Conservation (phyloP, 2,113 vertebrate species). For the Macquaria australasica region DNA sequence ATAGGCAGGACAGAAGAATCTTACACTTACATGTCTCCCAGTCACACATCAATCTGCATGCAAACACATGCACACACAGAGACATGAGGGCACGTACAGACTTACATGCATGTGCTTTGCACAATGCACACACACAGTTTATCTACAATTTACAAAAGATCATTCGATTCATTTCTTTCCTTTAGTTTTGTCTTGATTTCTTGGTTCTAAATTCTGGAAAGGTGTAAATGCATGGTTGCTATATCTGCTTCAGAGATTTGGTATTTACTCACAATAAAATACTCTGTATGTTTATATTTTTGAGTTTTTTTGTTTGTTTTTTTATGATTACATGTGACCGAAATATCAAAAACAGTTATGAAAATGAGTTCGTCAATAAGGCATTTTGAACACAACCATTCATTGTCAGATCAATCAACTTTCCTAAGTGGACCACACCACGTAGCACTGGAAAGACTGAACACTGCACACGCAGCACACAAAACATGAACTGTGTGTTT, state of each 20-base stretch:
- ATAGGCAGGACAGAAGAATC: conserved; percentile 19
- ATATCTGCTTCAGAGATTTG: conserved; percentile 21
- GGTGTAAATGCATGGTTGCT: conserved; percentile 4
- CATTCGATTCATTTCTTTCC: conserved; percentile 5
- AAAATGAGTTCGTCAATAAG: conserved; percentile 67
- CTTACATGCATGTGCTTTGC: conserved; percentile 39
- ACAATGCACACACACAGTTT: conserved; percentile 22
- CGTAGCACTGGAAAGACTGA: conserved; percentile 30
- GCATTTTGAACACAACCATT: conserved; percentile 64
- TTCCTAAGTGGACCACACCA: conserved; percentile 32
- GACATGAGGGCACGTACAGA: conserved; percentile 50
- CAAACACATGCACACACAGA: conserved; percentile 64
- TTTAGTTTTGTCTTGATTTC: neutral
- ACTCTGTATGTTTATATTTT: conserved; percentile 6
- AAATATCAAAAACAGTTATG: conserved; percentile 36
- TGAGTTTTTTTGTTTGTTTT: neutral
- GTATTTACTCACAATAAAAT: conserved; percentile 41
- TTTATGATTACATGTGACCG: conserved; percentile 3
- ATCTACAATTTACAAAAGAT: conserved; percentile 65
- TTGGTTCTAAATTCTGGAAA: conserved; percentile 24
- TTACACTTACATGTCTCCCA: conserved; percentile 9
- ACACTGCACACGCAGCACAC: conserved; percentile 30
- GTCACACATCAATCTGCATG: conserved; percentile 58
- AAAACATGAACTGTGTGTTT: conserved; percentile 28
- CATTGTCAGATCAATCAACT: conserved; percentile 38